Percentiles rank a stretch among this genome's conserved stretches.
Evolutionary conservation across 2,113 vertebrate genomes (phyloP).

Genomic region (Platichthys flesus): DNA sequence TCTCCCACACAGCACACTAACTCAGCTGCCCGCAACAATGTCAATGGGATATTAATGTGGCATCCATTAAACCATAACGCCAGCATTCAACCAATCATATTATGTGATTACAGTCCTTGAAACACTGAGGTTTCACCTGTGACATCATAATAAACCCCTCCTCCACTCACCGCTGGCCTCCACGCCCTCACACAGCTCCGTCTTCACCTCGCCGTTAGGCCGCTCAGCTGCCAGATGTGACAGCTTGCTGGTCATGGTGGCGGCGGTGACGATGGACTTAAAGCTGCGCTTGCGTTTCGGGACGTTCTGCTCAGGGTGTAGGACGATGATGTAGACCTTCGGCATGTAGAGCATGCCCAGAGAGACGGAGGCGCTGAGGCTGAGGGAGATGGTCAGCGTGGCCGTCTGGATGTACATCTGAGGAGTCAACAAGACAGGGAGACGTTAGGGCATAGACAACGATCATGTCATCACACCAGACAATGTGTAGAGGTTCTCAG

Average conservation of each 20-base stretch:
- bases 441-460: background rate
- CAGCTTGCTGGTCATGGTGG: conserved; percentile 96
- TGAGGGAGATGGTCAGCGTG: conserved; percentile 96
- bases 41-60: no score
- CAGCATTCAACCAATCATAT: no score
- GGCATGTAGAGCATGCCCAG: conserved; percentile 98
- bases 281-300: conserved; percentile 97
- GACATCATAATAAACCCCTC: no score
- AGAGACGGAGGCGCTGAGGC: conserved; percentile 97
- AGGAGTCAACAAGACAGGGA: background rate
- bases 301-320: conserved; percentile 97
- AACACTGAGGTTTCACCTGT: no score
- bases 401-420: conserved; percentile 99
- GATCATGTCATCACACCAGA: background rate
- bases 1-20: no score
- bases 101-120: no score
- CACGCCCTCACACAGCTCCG: conserved; percentile 94
- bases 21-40: no score
- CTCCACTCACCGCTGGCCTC: conserved; percentile 91
- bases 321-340: conserved; percentile 98
- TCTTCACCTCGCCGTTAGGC: conserved; percentile 96
- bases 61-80: no score
- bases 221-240: conserved; percentile 93
- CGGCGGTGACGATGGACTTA: conserved; percentile 97
- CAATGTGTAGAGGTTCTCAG: background rate